These are phyloP conservation scores for Tachina grossa DNA, from an alignment of 2,888 invertebrate species.

Conservation along the genomic window DNA sequence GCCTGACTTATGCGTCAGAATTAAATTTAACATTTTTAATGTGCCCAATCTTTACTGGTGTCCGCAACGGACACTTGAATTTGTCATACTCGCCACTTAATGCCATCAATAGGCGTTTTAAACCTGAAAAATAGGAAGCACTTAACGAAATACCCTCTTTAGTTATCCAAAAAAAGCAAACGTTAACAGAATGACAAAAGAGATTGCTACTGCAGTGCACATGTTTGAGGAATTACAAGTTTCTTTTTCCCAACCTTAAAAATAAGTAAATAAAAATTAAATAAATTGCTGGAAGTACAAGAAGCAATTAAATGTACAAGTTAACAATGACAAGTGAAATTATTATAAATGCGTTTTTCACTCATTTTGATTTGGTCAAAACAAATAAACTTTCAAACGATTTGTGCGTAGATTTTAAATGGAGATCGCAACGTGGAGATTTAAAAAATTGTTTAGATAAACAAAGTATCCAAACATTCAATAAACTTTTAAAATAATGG, in stretches of 20 bases:
- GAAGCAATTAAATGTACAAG: constrained; percentile 14
- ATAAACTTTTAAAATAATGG: too few relatives aligned
- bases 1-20: too few relatives aligned
- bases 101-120: too few relatives aligned
- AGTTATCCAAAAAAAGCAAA: background rate
- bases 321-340: background rate
- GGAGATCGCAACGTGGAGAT: background rate
- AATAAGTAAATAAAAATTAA: background rate
- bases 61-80: too few relatives aligned
- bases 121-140: too few relatives aligned
- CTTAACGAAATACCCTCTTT: background rate
- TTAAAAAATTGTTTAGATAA: background rate
- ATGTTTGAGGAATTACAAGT: background rate
- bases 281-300: constrained; percentile 3
- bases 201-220: background rate
- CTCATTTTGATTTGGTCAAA: background rate
- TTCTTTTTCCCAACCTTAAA: background rate
- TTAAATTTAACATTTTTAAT: too few relatives aligned
- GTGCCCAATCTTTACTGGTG: too few relatives aligned
- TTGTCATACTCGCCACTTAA: too few relatives aligned
- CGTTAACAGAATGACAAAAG: constrained; percentile 9
- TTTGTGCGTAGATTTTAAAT: background rate
- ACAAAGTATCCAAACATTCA: too few relatives aligned
- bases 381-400: background rate
- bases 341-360: background rate